Percentiles rank a stretch among this genome's conserved stretches.
phyloP scores from a whole-genome alignment of 2,797 vertebrate genomes.

The Poeciliopsis turneri region DNA sequence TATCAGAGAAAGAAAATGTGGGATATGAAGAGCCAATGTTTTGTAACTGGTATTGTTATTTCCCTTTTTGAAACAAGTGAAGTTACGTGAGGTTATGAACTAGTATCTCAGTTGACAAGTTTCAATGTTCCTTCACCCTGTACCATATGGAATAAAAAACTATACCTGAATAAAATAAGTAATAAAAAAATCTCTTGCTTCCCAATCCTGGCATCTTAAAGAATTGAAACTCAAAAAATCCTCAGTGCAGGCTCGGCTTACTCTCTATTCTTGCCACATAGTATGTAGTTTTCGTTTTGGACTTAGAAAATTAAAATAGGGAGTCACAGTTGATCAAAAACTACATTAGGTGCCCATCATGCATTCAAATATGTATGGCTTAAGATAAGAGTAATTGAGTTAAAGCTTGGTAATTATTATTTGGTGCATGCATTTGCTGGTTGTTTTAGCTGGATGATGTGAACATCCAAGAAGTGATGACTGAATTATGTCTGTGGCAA shows the following conservation, averaged over 20 bases:
- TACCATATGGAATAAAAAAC: not conserved
- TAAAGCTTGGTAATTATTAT: not conserved
- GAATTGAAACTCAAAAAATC: not conserved
- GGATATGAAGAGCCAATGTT: not conserved
- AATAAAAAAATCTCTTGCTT: not conserved
- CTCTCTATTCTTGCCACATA: not conserved
- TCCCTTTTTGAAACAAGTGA: not conserved
- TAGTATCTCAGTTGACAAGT: not conserved
- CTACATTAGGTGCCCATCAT: not conserved
- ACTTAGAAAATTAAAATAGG: not conserved
- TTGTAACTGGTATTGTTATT: not conserved
- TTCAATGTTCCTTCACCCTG: not conserved
- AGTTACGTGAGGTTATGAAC: not conserved
- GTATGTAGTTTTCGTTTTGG: not conserved
- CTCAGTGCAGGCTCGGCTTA: not conserved
- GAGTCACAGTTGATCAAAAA: not conserved
- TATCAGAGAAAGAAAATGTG: not conserved
- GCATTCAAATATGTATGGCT: not conserved
- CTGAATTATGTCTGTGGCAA: not conserved
- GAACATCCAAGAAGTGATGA: not conserved
- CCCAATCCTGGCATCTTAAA: not conserved
- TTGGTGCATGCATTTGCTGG: not conserved
- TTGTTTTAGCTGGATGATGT: not conserved
- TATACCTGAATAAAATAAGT: not conserved
- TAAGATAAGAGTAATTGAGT: not conserved